Percentiles rank a stretch among this genome's conserved stretches.
Conservation (phyloP, 2,888 invertebrate genomes). For the Macrosoma leucophasiata region DNA sequence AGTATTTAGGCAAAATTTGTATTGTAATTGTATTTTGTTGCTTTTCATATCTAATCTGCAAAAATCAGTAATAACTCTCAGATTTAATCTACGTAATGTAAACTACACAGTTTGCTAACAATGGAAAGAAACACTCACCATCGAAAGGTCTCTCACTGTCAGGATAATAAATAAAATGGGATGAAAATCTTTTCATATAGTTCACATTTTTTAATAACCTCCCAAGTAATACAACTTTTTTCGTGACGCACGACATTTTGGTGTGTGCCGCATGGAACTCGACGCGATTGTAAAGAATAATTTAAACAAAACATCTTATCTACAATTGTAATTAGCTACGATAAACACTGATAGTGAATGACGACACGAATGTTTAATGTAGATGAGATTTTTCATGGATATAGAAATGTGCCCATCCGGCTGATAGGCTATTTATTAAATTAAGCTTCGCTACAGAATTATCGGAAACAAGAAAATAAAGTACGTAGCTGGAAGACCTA, state of each 20-base stretch:
- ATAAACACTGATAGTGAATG: conserved; percentile 38
- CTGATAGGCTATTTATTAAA: too few species aligned
- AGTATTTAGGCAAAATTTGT: too few species aligned
- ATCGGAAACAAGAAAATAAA: too few species aligned
- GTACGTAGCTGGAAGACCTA: too few species aligned
- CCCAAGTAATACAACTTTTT: conserved; percentile 38
- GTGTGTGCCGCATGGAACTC: conserved; percentile 19
- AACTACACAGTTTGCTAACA: neutral
- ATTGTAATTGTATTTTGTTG: too few species aligned
- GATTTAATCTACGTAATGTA: neutral
- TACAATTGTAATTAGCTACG: conserved; percentile 60
- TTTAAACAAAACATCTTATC: conserved; percentile 60
- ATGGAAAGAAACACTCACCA: conserved; percentile 46
- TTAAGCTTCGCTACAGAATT: too few species aligned
- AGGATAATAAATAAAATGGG: conserved; percentile 79
- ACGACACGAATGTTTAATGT: too few species aligned
- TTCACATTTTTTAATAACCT: conserved; percentile 50
- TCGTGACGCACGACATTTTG: conserved; percentile 47
- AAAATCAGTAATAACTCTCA: too few species aligned
- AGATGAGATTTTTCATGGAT: too few species aligned
- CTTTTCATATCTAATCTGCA: too few species aligned
- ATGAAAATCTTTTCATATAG: conserved; percentile 50
- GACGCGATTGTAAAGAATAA: conserved; percentile 31
- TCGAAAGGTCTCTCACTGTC: conserved; percentile 68
- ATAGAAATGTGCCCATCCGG: too few species aligned